These are phyloP conservation scores for Orthosia incerta DNA, from an alignment of 2,888 invertebrate species.

Conservation along the genomic window DNA sequence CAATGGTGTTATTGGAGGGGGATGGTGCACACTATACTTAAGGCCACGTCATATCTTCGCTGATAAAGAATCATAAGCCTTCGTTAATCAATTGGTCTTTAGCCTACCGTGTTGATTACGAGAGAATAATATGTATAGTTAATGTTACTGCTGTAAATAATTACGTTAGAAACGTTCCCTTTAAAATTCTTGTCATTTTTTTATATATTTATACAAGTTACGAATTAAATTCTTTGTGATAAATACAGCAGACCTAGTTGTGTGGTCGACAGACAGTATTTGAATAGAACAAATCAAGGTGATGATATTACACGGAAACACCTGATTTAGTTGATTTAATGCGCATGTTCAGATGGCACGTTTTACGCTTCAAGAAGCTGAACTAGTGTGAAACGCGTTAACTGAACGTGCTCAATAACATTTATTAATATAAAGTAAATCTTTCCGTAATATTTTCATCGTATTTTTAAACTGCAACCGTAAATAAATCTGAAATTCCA, in stretches of 20 bases:
- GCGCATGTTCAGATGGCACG: not conserved
- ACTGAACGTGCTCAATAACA: slow-evolving; percentile 1
- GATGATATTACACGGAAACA: slow-evolving; percentile 18
- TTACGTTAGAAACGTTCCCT: slow-evolving; percentile 52
- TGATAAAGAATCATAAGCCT: slow-evolving; percentile 62
- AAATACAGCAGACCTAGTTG: slow-evolving; percentile 29
- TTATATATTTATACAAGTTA: slow-evolving; percentile 65
- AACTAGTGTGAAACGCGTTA: slow-evolving; percentile 5
- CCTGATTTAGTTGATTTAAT: not conserved
- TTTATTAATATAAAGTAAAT: slow-evolving; percentile 18
- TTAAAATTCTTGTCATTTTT: slow-evolving; percentile 60
- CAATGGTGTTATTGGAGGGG: slow-evolving; percentile 73
- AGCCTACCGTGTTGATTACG: slow-evolving; percentile 52
- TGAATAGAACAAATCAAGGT: slow-evolving; percentile 47
- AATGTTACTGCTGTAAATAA: slow-evolving; percentile 67
- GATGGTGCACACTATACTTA: slow-evolving; percentile 79
- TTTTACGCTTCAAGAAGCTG: not conserved
- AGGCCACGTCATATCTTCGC: slow-evolving; percentile 70
- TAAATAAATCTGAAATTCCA: slow-evolving; percentile 37
- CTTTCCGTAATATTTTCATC: slow-evolving; percentile 25
- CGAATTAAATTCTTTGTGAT: slow-evolving; percentile 50
- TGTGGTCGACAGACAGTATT: slow-evolving; percentile 51
- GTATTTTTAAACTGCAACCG: slow-evolving; percentile 28
- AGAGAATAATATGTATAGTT: slow-evolving; percentile 63
- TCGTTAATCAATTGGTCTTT: slow-evolving; percentile 50